Percentiles rank a stretch among this genome's conserved stretches.
phyloP scores from a whole-genome alignment of 2,888 invertebrate genomes.

The Diplazon laetatorius region DNA sequence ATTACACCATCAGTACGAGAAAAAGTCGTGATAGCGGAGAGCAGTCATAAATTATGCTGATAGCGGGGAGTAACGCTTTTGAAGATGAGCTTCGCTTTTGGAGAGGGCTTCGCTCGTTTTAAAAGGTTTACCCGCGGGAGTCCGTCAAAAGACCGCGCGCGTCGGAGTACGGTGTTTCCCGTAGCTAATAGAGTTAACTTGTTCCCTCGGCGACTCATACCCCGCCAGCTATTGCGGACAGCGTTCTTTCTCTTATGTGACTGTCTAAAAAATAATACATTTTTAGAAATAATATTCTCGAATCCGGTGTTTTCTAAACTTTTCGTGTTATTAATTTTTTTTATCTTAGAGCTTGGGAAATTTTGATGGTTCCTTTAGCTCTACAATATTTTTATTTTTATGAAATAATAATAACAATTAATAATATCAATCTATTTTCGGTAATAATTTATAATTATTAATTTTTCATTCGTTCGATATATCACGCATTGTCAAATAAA shows the following conservation, averaged over 20 bases:
- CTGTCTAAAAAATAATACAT: not conserved
- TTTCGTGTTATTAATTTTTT: not conserved
- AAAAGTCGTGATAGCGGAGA: not conserved
- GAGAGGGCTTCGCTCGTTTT: not conserved
- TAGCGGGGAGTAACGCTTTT: not conserved
- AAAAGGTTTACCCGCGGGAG: not conserved
- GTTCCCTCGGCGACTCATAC: not conserved
- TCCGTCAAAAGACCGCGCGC: not conserved
- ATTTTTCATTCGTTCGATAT: too few relatives aligned
- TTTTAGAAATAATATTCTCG: not conserved
- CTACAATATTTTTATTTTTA: too few relatives aligned
- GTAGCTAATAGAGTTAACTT: slow-evolving; percentile 4
- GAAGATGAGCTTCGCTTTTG: not conserved
- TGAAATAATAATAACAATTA: too few relatives aligned
- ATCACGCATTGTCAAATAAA: too few relatives aligned
- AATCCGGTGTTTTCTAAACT: not conserved
- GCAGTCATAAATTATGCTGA: not conserved
- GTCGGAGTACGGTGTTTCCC: not conserved
- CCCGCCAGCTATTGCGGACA: slow-evolving; percentile 5
- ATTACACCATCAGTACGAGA: too few relatives aligned
- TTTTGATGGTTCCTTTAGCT: too few relatives aligned
- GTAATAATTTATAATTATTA: too few relatives aligned
- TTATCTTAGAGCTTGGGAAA: not conserved
- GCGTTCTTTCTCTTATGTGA: not conserved
- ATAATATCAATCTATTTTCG: too few relatives aligned